Evolutionary conservation across 2,888 invertebrate genomes (phyloP), one percentile per base, ranked within the genome.

Genomic region (Mesorhabditis belari): DNA sequence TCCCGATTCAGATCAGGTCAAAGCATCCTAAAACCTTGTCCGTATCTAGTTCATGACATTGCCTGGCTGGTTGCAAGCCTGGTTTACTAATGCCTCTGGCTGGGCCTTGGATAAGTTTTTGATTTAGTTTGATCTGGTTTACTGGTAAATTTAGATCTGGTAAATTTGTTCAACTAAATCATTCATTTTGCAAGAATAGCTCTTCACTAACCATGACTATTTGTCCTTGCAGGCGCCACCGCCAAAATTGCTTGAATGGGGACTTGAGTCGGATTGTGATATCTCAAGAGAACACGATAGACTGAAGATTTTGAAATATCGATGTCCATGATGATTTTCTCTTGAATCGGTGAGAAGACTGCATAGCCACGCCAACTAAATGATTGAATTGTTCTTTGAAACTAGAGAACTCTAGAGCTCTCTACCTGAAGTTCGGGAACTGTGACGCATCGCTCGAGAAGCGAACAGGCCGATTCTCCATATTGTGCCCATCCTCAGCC

Each of bases 351-450:
- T 9, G 78, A 79, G 81, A 94, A 94, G 0, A 92, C 89, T 0
- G 93, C 96, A 81, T 95, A 98, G 19, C 98, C 98, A 80, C 90
- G 90, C 91, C 94, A 95, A 0, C 95, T 96, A 83, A 89, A n/a
- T n/a, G n/a, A n/a, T n/a, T n/a, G n/a, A n/a, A n/a, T n/a, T n/a
- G n/a, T n/a, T n/a, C n/a, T n/a, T n/a, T n/a, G n/a, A n/a, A n/a
- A n/a, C n/a, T n/a, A n/a, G n/a, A n/a, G n/a, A n/a, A n/a, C n/a
- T n/a, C n/a, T n/a, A n/a, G n/a, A n/a, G n/a, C n/a, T n/a, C n/a
- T n/a, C n/a, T n/a, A n/a, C n/a, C n/a, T n/a, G n/a, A n/a, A 98
- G 0, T 87, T 88, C 0, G 91, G 90, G 82, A 98, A 98, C 0
- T 87, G 85, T 0, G 85, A 83, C 56, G 91, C 89, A 49, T 90